phyloP scores from a whole-genome alignment of 2,113 vertebrate species.

The Corapipo altera region DNA sequence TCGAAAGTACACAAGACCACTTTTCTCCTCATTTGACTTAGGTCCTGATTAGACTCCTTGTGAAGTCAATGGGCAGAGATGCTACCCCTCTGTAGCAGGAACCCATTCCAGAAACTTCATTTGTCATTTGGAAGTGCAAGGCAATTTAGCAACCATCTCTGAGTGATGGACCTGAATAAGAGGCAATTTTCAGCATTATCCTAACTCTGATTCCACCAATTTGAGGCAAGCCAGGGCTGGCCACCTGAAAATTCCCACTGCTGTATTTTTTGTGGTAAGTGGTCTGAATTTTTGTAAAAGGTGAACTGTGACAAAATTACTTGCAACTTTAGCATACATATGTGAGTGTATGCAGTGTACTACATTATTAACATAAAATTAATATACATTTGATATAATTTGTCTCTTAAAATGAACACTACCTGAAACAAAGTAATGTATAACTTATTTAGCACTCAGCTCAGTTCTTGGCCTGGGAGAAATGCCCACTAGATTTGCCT shows the following conservation, averaged over 20 bases:
- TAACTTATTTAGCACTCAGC: neutral
- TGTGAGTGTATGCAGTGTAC: neutral
- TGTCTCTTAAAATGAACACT: neutral
- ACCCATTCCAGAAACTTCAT: neutral
- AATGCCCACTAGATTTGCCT: neutral
- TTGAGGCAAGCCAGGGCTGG: neutral
- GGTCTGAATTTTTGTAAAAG: neutral
- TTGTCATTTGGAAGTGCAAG: neutral
- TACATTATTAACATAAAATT: neutral
- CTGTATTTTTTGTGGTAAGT: neutral
- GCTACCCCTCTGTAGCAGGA: neutral
- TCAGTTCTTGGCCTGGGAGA: neutral
- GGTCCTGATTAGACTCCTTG: neutral
- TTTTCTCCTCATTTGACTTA: conserved; percentile 29
- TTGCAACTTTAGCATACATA: neutral
- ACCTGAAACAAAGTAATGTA: neutral
- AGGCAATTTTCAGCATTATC: neutral
- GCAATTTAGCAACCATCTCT: neutral
- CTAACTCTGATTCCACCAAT: neutral
- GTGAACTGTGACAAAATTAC: neutral
- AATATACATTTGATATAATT: neutral
- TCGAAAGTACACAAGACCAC: neutral
- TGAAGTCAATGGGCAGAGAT: neutral
- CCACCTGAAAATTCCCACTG: neutral
- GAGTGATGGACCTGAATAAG: neutral